Evolutionary conservation across 2,797 vertebrate species (phyloP).

Genomic region (Lutjanus campechanus): DNA sequence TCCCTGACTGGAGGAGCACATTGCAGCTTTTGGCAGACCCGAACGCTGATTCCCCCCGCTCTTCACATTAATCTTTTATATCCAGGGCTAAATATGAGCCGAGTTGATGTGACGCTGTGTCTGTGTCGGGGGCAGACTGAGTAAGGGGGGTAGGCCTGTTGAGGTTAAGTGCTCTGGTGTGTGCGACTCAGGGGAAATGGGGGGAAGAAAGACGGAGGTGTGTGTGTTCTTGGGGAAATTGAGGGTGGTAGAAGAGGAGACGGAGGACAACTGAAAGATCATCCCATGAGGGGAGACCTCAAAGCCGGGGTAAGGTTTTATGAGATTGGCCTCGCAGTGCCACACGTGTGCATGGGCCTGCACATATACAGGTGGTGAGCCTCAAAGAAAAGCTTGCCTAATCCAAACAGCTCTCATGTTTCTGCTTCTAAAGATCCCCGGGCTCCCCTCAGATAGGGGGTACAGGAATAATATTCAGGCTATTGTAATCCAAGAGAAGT

Average conservation of each 20-base stretch:
- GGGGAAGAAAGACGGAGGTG: slow-evolving; percentile 41
- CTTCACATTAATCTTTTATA: slow-evolving; percentile 85
- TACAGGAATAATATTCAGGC: slow-evolving; percentile 29
- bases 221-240: slow-evolving; percentile 40
- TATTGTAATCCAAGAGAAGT: slow-evolving; percentile 59
- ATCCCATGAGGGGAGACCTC: slow-evolving; percentile 72
- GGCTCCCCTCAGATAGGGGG: slow-evolving; percentile 44
- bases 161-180: slow-evolving; percentile 87
- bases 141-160: slow-evolving; percentile 67
- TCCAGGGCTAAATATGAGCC: slow-evolving; percentile 79
- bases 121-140: slow-evolving; percentile 72
- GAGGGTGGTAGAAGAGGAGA: slow-evolving; percentile 48
- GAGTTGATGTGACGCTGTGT: slow-evolving; percentile 80
- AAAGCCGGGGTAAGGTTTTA: slow-evolving; percentile 70
- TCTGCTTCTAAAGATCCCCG: slow-evolving; percentile 60
- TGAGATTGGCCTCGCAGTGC: slow-evolving; percentile 64
- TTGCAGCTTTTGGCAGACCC: slow-evolving; percentile 64
- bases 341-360: slow-evolving; percentile 49
- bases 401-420: slow-evolving; percentile 67
- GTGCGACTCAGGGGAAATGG: slow-evolving; percentile 70
- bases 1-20: slow-evolving; percentile 53
- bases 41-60: slow-evolving; percentile 47
- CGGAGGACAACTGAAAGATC: slow-evolving; percentile 57
- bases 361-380: slow-evolving; percentile 68
- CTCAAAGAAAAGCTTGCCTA: slow-evolving; percentile 65